phyloP scores from a whole-genome alignment of 2,888 invertebrate species.

The Pyrrhia umbra region DNA sequence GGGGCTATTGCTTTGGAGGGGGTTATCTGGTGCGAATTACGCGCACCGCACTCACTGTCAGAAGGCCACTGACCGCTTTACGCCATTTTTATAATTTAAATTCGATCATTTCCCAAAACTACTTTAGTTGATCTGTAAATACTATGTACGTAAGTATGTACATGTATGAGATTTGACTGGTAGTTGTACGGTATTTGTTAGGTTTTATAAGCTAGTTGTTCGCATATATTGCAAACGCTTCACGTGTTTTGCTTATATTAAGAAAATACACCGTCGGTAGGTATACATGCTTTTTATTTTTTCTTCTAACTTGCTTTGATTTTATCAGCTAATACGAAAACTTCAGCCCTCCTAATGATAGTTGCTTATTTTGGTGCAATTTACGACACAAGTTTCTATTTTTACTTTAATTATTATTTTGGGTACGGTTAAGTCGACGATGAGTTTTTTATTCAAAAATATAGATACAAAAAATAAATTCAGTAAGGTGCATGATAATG shows the following conservation, averaged over 20 bases:
- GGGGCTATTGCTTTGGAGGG: constrained; percentile 75
- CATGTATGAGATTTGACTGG: background rate
- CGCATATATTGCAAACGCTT: background rate
- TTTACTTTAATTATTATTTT: constrained; percentile 28
- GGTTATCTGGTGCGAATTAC: constrained; percentile 80
- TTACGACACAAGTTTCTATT: constrained; percentile 31
- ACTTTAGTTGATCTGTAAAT: constrained; percentile 5
- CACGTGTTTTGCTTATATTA: constrained; percentile 1
- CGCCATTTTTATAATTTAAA: constrained; percentile 49
- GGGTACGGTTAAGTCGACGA: constrained; percentile 18
- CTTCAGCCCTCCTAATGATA: constrained; percentile 27
- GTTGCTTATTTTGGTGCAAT: constrained; percentile 22
- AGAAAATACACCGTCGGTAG: constrained; percentile 4
- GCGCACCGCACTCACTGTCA: constrained; percentile 67
- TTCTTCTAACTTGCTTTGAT: constrained; percentile 28
- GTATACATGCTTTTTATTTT: background rate
- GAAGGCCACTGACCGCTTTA: constrained; percentile 70
- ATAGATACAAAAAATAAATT: background rate
- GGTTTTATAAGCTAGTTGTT: background rate
- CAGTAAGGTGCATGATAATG: background rate
- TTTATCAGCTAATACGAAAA: constrained; percentile 35
- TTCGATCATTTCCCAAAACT: constrained; percentile 30
- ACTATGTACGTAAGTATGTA: constrained; percentile 3
- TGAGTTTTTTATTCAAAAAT: constrained; percentile 15
- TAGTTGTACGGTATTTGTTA: background rate